These are phyloP conservation scores for Ctenosaura bakeri DNA, from an alignment of 2,797 vertebrate species.

Conservation along the genomic window DNA sequence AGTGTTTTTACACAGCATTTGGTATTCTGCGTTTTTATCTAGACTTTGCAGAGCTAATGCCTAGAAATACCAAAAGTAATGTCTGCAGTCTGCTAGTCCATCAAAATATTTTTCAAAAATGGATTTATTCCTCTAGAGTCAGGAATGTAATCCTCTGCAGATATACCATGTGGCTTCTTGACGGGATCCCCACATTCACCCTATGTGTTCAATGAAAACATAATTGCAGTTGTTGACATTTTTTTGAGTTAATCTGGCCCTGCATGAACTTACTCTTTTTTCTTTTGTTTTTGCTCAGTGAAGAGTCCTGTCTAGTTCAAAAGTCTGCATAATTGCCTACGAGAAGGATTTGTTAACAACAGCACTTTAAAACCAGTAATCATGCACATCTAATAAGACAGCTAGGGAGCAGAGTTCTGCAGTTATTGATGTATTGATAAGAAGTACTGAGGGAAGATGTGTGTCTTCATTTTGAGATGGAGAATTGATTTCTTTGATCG, in stretches of 20 bases:
- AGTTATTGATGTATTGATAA: background rate
- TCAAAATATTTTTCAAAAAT: background rate
- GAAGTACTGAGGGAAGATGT: background rate
- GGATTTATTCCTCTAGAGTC: background rate
- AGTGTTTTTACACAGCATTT: background rate
- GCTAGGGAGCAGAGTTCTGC: background rate
- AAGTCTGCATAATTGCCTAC: background rate
- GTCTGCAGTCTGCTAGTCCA: background rate
- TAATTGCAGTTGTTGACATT: background rate
- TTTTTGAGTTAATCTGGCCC: background rate
- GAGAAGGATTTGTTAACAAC: background rate
- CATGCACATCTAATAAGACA: slow-evolving; percentile 22
- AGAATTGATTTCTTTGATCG: slow-evolving; percentile 1
- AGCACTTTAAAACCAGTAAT: background rate
- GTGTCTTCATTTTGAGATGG: background rate
- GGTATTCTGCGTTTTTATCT: background rate
- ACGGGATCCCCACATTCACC: background rate
- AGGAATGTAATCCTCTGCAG: background rate
- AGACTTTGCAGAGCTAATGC: background rate
- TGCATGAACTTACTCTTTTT: background rate
- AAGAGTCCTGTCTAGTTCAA: background rate
- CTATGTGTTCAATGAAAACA: background rate
- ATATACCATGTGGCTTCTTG: background rate
- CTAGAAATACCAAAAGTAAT: background rate
- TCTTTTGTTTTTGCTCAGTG: background rate